Evolutionary conservation across 2,113 vertebrate species (phyloP), one percentile per base, ranked within the genome.

Genomic region (Scatophagus argus): DNA sequence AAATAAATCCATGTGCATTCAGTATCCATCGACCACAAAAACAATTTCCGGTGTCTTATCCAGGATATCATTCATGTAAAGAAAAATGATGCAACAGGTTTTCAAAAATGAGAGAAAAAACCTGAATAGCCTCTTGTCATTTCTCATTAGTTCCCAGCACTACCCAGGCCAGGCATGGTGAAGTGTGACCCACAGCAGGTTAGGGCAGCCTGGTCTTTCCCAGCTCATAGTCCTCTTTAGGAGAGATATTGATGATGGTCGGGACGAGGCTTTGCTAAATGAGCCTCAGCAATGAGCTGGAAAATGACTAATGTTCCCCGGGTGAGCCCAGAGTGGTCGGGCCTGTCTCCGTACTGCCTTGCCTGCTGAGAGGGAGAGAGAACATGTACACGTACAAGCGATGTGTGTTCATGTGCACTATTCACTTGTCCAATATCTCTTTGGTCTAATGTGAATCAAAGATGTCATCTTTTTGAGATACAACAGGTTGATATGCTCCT

Each of bases 301-400:
- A 89, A 93, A 90, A 93, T 93, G 91, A 93, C 56, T 84, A 84
- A 94, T 93, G 90, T 92, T 91, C 84, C 67, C 77, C 56, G 77
- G 69, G 72, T 61, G 82, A 85, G 79, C 62, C 68, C 67, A 74
- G 78, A 83, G 76, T 74, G 43, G 72, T 58, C 23, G 13, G 67
- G 87, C 69, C 65, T 80, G 80, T 69, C 77, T 64, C 44, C 19
- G 31, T 52, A 11, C 60, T 70, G 73, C 39, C 74, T 34, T 25
- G 51, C 39, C 69, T 77, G 71, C 21, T 36, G 52, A 71, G 63
- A 59, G 54, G 44, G 38, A 62, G 41, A 25, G 62, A 66, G 36
- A 13, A 71, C 52, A 0, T 36, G 43, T 39, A 13, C 41, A 17
- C 10, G 25, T 52, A 43, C 8, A 31, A 21, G 47, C 17, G 44